Percentiles rank a stretch among this genome's conserved stretches.
These are phyloP conservation scores for Antheraea yamamai DNA, from an alignment of 2,888 invertebrate genomes.

Conservation along the genomic window DNA sequence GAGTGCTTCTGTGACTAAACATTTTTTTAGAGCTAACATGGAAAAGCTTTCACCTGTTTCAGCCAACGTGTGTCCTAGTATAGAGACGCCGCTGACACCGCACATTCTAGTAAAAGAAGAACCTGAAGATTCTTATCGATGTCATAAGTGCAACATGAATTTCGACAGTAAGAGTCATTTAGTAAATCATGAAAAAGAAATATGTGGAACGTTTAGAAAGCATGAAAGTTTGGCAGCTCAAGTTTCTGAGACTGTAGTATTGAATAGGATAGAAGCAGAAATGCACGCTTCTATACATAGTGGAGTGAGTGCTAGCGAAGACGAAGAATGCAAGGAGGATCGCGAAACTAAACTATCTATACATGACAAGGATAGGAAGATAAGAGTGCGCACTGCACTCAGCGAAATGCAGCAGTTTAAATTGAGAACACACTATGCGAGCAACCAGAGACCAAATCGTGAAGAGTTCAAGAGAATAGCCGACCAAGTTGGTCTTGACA, in stretches of 20 bases:
- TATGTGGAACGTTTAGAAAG: conserved; percentile 83
- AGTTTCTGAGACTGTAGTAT: conserved; percentile 85
- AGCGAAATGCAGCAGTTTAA: conserved; percentile 96
- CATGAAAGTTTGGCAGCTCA: conserved; percentile 91
- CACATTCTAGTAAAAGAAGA: conserved; percentile 64
- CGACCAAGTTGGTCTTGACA: conserved; percentile 87
- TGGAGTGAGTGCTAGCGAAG: conserved; percentile 83
- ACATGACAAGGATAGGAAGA: conserved; percentile 87
- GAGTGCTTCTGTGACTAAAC: conserved; percentile 87
- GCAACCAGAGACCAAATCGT: conserved; percentile 96
- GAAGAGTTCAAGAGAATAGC: conserved; percentile 96
- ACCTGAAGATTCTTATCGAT: conserved; percentile 72
- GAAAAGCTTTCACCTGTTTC: conserved; percentile 84
- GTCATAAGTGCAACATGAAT: conserved; percentile 81
- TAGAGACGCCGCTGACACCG: conserved; percentile 57
- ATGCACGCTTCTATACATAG: conserved; percentile 77
- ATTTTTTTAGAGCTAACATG: conserved; percentile 86
- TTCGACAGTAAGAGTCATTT: conserved; percentile 83
- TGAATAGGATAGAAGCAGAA: conserved; percentile 77
- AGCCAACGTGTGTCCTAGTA: conserved; percentile 66
- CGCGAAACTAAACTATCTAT: conserved; percentile 80
- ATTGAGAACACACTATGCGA: conserved; percentile 93
- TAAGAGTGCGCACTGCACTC: conserved; percentile 95
- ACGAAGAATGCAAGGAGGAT: conserved; percentile 80
- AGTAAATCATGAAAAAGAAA: conserved; percentile 87